Evolutionary conservation across 2,888 invertebrate genomes (phyloP), one percentile per base, ranked within the genome.

Genomic region (Pilophorus perplexus): DNA sequence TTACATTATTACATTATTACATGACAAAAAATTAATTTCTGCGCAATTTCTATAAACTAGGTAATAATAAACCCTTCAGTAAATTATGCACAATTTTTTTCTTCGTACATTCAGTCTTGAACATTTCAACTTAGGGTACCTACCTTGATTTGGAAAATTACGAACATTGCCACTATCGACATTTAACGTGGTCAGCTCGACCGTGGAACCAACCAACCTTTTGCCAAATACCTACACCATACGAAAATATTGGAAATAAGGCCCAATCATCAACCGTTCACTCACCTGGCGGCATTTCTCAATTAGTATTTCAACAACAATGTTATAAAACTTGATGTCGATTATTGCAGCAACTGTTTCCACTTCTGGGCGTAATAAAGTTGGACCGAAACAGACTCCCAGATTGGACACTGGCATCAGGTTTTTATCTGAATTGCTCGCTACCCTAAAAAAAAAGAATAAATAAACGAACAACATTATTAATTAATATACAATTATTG

Each of bases 291-390:
- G 87, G 77, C 86, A 90, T 78, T 93, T 90, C 74, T 92, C 90
- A 68, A 98, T 91, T 71, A 98, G 83, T 76, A 97, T 92, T 81
- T 98, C 97, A 65, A 98, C 94, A 71, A 98, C 93, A 75, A 98
- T 93, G 80, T 98, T 98, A 81, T 94, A 95, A 82, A 98, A 99
- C 81, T 99, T 99, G 73, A 98, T 91, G 79, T 99, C 96, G 84
- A 98, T 89, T 75, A 99, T 97, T 75, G 96, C 93, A 67, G 98
- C 96, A 68, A 99, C 93, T 6, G 96, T 93, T 81, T 98, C 97
- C 77, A 95, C 93, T 80, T 93, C 90, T 4, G 97, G 92, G 68
- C 97, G 84, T 77, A 99, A 82, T 74, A 99, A 81, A 57, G 97
- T 97, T 27, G 98, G 98, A 22, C 97, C 98, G 80, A 98, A 97